phyloP scores from a whole-genome alignment of 2,113 vertebrate species.

The Progne subis region DNA sequence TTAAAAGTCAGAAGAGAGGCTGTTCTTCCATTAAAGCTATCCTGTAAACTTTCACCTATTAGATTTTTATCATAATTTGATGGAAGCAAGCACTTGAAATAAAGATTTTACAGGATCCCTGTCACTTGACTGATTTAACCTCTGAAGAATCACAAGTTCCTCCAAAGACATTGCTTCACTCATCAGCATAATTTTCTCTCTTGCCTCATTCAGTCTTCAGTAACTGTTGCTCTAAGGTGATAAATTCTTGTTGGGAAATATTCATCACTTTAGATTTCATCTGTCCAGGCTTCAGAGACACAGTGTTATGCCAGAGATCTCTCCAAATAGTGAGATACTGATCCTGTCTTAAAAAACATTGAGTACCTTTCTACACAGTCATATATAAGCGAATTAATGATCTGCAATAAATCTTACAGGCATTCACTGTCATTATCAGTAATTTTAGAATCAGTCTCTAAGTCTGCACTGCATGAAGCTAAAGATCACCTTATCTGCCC shows the following conservation, averaged over 20 bases:
- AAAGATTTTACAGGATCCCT: not conserved
- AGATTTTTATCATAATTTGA: not conserved
- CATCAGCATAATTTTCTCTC: not conserved
- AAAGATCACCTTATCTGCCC: not conserved
- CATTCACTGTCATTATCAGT: not conserved
- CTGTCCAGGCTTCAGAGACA: not conserved
- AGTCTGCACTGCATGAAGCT: not conserved
- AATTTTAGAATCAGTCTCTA: slow-evolving; percentile 9
- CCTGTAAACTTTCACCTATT: not conserved
- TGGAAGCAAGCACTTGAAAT: not conserved
- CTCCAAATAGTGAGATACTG: not conserved
- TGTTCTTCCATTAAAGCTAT: not conserved
- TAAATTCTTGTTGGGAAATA: not conserved
- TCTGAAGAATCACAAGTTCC: not conserved
- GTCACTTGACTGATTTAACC: not conserved
- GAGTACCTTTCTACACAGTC: not conserved
- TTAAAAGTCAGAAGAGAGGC: not conserved
- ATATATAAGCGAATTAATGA: not conserved
- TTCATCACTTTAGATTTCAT: not conserved
- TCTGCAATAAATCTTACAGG: not conserved
- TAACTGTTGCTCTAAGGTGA: not conserved
- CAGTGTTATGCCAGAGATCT: not conserved
- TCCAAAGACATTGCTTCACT: not conserved
- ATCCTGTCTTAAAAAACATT: not conserved
- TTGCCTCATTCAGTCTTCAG: not conserved